phyloP scores from a whole-genome alignment of 2,888 invertebrate genomes.

The Eupelmus urozonus region DNA sequence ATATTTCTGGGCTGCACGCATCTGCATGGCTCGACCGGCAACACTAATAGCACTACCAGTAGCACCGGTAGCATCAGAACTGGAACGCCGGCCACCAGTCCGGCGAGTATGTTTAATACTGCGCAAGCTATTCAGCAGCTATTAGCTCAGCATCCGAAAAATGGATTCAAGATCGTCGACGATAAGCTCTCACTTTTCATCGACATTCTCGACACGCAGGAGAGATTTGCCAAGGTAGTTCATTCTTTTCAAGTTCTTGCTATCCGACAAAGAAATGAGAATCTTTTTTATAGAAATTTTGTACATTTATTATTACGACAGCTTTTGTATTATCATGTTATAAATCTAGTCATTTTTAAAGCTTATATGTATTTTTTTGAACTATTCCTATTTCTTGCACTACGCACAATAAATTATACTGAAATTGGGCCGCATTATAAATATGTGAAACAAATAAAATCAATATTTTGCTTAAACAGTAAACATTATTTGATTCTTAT shows the following conservation, averaged over 20 bases:
- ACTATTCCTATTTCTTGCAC: too few species aligned
- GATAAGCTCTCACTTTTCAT: conserved; percentile 88
- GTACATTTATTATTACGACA: too few species aligned
- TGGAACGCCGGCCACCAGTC: conserved; percentile 72
- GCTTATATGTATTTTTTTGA: too few species aligned
- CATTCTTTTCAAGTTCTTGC: not conserved
- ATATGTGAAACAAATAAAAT: too few species aligned
- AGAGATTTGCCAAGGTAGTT: conserved; percentile 88
- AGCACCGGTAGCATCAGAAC: conserved; percentile 64
- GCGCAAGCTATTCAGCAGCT: conserved; percentile 85
- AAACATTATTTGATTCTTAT: too few species aligned
- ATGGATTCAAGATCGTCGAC: conserved; percentile 87
- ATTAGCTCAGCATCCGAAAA: conserved; percentile 83
- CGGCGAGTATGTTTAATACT: conserved; percentile 78
- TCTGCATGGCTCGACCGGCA: conserved; percentile 71
- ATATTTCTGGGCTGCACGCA: conserved; percentile 78
- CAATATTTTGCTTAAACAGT: too few species aligned
- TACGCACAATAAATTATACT: too few species aligned
- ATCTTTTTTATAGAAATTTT: too few species aligned
- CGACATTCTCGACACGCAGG: conserved; percentile 90
- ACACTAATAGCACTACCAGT: conserved; percentile 68
- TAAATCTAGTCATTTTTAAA: too few species aligned
- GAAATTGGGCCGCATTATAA: too few species aligned
- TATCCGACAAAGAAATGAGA: too few species aligned
- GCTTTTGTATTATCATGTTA: too few species aligned